Base-by-base conservation (phyloP, 2,888 invertebrate species). In the Agrotis exclamationis region DNA sequence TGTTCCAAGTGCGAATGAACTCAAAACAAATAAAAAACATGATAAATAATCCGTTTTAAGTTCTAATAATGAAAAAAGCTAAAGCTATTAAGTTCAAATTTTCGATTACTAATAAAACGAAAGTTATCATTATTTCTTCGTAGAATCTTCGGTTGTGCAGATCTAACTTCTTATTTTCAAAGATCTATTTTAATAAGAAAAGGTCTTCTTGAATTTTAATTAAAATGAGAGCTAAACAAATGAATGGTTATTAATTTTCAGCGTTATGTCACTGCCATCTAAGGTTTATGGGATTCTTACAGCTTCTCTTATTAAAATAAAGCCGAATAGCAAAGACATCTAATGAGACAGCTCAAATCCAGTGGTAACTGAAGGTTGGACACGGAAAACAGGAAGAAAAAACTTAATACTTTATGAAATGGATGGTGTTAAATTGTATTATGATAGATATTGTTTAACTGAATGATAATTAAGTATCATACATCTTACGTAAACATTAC, bases 211-310 rank as follows among this genome's bases (percentile, higher is more conserved):
- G 44, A 50, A 65, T 74, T 76, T 76, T 80, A 72, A 84, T 81
- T 72, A 79, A 82, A 79, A 64, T 44, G 28, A 44, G 59, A 69
- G 62, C 53, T 57, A 68, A 63, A 74, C 62, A 79, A 83, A 81
- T 75, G 51, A 54, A 66, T 14, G 58, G 72, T 73, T 79, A 76
- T 74, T 76, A 72, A 74, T 83, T 76, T 58, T 18, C 50, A 70
- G 60, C 57, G 18, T 60, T 47, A 44, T 47, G 47, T 62, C 51
- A 62, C 11, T 57, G 67, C 70, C 56, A 58, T 54, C 68, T 53
- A 33, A 51, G 33, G 47, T 51, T 45, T 47, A 50, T 33, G 33
- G 33, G 56, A 33, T 50, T 48, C 1, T 74, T 74, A 57, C 22
- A 22, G 48, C 18, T 63, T 50, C 50, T 39, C 22, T 58, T 53